Base-by-base conservation (phyloP, 2,113 vertebrate species). In the Bothrops jararaca region DNA sequence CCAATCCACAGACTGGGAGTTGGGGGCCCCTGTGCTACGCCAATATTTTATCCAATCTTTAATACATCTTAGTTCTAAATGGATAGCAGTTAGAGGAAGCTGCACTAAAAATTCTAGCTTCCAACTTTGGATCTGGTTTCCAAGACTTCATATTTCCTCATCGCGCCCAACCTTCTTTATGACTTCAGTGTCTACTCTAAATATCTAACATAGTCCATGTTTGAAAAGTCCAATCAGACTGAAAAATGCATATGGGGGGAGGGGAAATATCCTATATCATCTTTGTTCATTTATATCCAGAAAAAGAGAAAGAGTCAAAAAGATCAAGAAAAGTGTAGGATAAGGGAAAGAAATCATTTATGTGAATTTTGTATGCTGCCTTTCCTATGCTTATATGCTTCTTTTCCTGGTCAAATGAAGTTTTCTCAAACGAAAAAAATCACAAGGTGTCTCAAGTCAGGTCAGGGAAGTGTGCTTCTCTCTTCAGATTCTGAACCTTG, bases 341-440 rank as follows among this genome's bases (percentile, higher is more conserved):
- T 2, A 12, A 5, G 69, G 20, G 23, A 53, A 69, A 56, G 23
- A 52, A 74, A 45, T 24, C 7, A 34, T 39, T 42, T 91, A 15
- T 53, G 20, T 50, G 4, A 52, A 12, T 56, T 86, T 86, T 23
- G 8, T 29, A 26, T 57, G 53, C 86, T 34, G 13, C 9, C 23
- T 56, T 58, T 85, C 89, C 85, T 23, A 3, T 88, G 60, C 89
- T 64, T 57, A 53, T 11, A 60, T 60, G 23, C 24, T 26, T 90
- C 91, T 86, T 90, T 53, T 93, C 90, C 93, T 94, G 92, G 87
- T 94, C 95, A 95, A 94, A 74, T 94, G 94, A 94, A 94, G 92
- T 34, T 95, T 96, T 90, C 13, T 96, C 94, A 96, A 93, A 95
- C 92, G 4, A 93, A 23, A 92, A 90, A 85, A 94, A 95, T 54